Evolutionary conservation across 2,888 invertebrate species (phyloP).

Genomic region (Emmelina monodactyla): DNA sequence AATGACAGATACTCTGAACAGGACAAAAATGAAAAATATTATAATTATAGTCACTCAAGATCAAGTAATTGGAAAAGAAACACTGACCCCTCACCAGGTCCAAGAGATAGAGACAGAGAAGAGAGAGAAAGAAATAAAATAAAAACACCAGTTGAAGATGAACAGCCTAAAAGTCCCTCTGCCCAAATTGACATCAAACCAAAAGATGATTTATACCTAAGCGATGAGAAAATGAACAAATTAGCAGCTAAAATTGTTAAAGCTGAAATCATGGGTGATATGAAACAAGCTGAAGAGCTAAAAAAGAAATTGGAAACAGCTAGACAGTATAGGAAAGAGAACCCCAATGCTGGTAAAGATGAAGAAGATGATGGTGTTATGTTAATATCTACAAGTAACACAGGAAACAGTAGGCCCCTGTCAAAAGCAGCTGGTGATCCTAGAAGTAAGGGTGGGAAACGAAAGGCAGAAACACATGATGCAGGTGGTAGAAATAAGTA

Average conservation of each 20-base stretch:
- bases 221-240: constrained; percentile 88
- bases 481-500: constrained; percentile 79
- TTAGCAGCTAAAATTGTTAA: constrained; percentile 90
- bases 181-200: constrained; percentile 2
- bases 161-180: neutral
- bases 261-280: constrained; percentile 92
- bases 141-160: constrained; percentile 5
- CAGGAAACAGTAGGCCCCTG: constrained; percentile 76
- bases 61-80: constrained; percentile 29
- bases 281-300: constrained; percentile 71
- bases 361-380: constrained; percentile 65
- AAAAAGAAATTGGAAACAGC: constrained; percentile 79
- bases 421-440: constrained; percentile 40
- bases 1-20: neutral
- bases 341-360: constrained; percentile 33
- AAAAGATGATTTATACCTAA: constrained; percentile 47
- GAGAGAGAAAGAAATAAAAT: constrained; percentile 4
- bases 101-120: neutral
- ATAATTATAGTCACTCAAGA: constrained; percentile 13
- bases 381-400: constrained; percentile 72
- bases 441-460: constrained; percentile 49
- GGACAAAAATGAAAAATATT: neutral
- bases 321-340: constrained; percentile 56
- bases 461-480: constrained; percentile 75
- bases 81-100: too few species aligned